Evolutionary conservation across 2,888 invertebrate species (phyloP).

Genomic region (Myopa testacea): DNA sequence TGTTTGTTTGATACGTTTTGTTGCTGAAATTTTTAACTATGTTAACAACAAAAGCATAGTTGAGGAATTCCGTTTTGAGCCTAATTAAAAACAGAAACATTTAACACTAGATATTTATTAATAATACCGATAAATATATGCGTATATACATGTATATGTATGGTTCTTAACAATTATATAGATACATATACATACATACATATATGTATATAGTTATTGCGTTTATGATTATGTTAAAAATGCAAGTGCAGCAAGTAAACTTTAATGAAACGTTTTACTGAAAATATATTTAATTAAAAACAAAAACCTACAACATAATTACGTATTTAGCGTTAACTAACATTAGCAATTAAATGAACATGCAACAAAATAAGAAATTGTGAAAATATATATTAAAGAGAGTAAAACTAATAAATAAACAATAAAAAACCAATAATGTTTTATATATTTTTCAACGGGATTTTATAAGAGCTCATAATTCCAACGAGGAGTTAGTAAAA

Average conservation of each 20-base stretch:
- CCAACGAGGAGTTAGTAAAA: too few species aligned
- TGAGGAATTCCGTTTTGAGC: conserved; percentile 27
- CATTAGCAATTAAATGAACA: conserved; percentile 43
- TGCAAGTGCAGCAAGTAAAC: conserved; percentile 35
- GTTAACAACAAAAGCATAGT: conserved; percentile 19
- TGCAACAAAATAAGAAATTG: conserved; percentile 28
- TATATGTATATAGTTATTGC: conserved; percentile 40
- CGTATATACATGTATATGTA: too few species aligned
- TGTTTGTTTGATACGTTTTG: not conserved
- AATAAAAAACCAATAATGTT: conserved; percentile 16
- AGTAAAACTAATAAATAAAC: conserved; percentile 35
- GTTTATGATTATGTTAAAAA: conserved; percentile 33
- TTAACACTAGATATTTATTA: conserved; percentile 44
- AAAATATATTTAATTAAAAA: conserved; percentile 37
- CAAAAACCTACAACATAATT: conserved; percentile 25
- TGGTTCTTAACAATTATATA: too few species aligned
- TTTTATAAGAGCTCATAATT: not conserved
- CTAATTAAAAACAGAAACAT: conserved; percentile 23
- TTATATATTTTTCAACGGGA: not conserved
- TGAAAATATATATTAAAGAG: conserved; percentile 31
- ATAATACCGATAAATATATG: not conserved
- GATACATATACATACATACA: too few species aligned
- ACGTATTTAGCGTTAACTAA: conserved; percentile 47
- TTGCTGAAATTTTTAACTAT: not conserved
- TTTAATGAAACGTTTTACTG: conserved; percentile 39